These are phyloP conservation scores for Agonopterix arenella DNA, from an alignment of 2,888 invertebrate species.

Conservation along the genomic window DNA sequence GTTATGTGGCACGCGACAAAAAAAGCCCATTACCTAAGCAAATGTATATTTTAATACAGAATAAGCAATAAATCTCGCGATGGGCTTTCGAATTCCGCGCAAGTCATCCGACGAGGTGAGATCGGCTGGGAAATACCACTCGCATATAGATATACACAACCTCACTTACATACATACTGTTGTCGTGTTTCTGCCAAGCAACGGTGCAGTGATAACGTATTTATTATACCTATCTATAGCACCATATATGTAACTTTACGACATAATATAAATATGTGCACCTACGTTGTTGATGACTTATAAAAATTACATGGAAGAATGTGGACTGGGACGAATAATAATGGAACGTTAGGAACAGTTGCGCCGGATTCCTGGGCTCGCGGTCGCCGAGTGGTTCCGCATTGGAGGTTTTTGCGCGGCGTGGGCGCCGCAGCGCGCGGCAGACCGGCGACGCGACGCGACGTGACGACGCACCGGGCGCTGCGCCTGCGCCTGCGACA, in stretches of 20 bases:
- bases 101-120: slow-evolving; percentile 72
- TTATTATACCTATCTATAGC: slow-evolving; percentile 25
- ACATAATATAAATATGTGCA: too few species aligned
- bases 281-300: slow-evolving; percentile 11
- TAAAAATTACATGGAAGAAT: slow-evolving; percentile 27
- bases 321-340: slow-evolving; percentile 31
- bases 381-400: slow-evolving; percentile 46
- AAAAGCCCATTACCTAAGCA: slow-evolving; percentile 69
- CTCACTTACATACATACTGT: slow-evolving; percentile 37
- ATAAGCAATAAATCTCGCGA: slow-evolving; percentile 74
- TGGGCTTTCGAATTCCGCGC: slow-evolving; percentile 76
- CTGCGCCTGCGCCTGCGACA: slow-evolving; percentile 4
- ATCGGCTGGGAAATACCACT: slow-evolving; percentile 73
- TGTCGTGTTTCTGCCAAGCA: slow-evolving; percentile 42
- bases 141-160: slow-evolving; percentile 21
- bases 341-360: slow-evolving; percentile 51
- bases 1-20: slow-evolving; percentile 68
- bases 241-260: too few species aligned
- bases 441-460: slow-evolving; percentile 2
- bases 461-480: too few species aligned
- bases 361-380: slow-evolving; percentile 45
- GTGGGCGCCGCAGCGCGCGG: slow-evolving; percentile 21
- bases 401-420: slow-evolving; percentile 45
- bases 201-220: slow-evolving; percentile 36
- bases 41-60: slow-evolving; percentile 74